Percentiles rank a stretch among this genome's conserved stretches.
These are phyloP conservation scores for Psephotus haematonotus DNA, from an alignment of 2,113 vertebrate genomes.

Conservation along the genomic window DNA sequence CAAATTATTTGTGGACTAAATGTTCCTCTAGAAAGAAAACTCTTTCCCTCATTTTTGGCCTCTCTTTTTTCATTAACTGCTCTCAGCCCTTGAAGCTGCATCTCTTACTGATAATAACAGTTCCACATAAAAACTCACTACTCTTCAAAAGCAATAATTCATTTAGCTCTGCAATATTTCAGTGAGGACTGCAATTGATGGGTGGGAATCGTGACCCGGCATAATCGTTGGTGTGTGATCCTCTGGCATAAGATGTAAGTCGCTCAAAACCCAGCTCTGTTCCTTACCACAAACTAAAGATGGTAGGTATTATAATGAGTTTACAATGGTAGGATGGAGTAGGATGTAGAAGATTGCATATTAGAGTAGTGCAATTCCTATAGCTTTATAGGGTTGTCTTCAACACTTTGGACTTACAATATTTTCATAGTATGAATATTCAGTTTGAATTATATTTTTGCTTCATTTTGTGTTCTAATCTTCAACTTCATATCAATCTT, in stretches of 20 bases:
- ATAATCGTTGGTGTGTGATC: not conserved
- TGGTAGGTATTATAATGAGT: not conserved
- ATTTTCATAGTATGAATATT: not conserved
- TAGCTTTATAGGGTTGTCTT: not conserved
- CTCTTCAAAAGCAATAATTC: accelerated
- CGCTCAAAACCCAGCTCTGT: not conserved
- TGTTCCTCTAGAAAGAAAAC: not conserved
- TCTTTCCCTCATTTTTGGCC: not conserved
- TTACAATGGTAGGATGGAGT: not conserved
- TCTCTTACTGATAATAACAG: not conserved
- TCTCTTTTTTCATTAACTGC: not conserved
- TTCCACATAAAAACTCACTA: not conserved
- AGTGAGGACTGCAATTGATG: not conserved
- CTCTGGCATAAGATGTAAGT: not conserved
- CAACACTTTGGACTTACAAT: not conserved
- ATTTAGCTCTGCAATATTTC: not conserved
- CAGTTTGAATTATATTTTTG: not conserved
- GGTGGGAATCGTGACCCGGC: not conserved
- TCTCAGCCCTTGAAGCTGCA: not conserved
- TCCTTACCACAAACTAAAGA: not conserved
- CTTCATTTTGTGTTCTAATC: not conserved
- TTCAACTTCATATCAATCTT: not conserved
- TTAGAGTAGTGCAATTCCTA: not conserved
- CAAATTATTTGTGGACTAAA: not conserved
- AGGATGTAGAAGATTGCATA: not conserved